Base-by-base conservation (phyloP, 2,797 vertebrate species). In the Sebastes nivosus region DNA sequence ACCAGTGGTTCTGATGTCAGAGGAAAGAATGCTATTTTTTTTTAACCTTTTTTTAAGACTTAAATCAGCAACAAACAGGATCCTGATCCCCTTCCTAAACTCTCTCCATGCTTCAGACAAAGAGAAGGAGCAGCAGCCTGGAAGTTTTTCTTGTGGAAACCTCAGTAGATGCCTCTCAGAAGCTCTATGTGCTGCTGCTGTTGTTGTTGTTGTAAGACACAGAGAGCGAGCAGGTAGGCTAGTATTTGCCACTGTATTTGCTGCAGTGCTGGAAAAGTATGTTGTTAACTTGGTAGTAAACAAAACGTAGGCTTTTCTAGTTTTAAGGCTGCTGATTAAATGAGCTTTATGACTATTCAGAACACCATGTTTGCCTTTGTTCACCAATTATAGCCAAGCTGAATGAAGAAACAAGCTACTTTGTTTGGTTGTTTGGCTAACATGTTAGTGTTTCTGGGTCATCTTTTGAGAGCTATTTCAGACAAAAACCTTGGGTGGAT, bases 161-260 rank as follows among this genome's bases (percentile, higher is more conserved):
- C 75, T 76, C 79, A 84, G 80, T 96, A 89, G 81, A 97, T 97
- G 96, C 95, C 94, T 64, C 73, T 96, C 92, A 92, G 93, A 92
- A 95, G 89, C n/a, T 60, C 92, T 0, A 80, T 95, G 93, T 95
- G 96, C 80, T 93, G 74, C 20, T 97, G 96, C 79, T 93, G 74
- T 16, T 97, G 95, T 83, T 88, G 82, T 85, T 91, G 89, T 89
- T 91, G 79, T 94, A 92, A 90, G 83, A 90, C 84, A 6, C 93
- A 68, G 8, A 96, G 96, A 93, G 83, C 78, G 80, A 91, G 75
- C 94, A 97, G 97, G 96, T 97, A 96, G 74, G 92, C 87, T 70
- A 75, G 82, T 74, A 13, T 84, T 86, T 74, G 36, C 69, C 64
- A 61, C 42, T 57, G 52, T 58, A 36, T 36, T 59, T 71, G 42